A percentile compares a stretch with the other conserved stretches of the same genome.
phyloP scores from a whole-genome alignment of 1,140 invertebrate species.

The Acromyrmex charruanus region DNA sequence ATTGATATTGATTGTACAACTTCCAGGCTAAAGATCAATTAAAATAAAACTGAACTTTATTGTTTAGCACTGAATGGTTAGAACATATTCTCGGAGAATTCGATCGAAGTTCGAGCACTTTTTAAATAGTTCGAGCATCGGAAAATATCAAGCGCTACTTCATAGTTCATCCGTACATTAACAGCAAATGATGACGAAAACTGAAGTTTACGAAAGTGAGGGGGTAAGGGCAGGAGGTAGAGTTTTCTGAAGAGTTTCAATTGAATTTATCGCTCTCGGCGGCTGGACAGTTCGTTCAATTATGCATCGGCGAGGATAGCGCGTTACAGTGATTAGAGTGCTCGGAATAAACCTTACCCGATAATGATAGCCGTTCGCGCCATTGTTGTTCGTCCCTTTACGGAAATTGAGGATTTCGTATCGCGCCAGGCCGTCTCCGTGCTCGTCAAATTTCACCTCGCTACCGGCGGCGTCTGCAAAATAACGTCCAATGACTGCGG shows the following conservation, averaged over 20 bases:
- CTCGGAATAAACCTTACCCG: conserved; percentile 83
- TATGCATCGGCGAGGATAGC: conserved; percentile 44
- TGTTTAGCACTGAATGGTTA: not conserved
- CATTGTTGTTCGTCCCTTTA: conserved; percentile 85
- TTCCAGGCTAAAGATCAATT: not conserved
- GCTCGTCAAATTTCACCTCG: conserved; percentile 89
- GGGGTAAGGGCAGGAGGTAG: not conserved
- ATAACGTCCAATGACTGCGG: conserved; percentile 17
- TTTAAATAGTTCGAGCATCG: not conserved
- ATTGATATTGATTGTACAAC: not conserved
- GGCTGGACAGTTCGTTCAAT: conserved; percentile 48
- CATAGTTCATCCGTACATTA: conserved; percentile 15
- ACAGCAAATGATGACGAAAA: not conserved
- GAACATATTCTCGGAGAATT: not conserved
- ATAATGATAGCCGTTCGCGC: conserved; percentile 88
- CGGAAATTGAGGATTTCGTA: conserved; percentile 89
- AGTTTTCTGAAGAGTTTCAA: conserved; percentile 37
- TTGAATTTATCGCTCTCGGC: conserved; percentile 55
- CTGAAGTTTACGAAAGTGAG: conserved; percentile 9
- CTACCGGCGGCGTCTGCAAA: conserved; percentile 89
- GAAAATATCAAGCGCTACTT: conserved; percentile 13
- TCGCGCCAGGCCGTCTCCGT: conserved; percentile 90
- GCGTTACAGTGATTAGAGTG: not conserved
- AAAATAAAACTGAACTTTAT: not conserved
- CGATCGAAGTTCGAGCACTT: not conserved